Percentiles rank a stretch among this genome's conserved stretches.
Conservation (phyloP, 2,797 vertebrate genomes). For the Premnoplex brunnescens region DNA sequence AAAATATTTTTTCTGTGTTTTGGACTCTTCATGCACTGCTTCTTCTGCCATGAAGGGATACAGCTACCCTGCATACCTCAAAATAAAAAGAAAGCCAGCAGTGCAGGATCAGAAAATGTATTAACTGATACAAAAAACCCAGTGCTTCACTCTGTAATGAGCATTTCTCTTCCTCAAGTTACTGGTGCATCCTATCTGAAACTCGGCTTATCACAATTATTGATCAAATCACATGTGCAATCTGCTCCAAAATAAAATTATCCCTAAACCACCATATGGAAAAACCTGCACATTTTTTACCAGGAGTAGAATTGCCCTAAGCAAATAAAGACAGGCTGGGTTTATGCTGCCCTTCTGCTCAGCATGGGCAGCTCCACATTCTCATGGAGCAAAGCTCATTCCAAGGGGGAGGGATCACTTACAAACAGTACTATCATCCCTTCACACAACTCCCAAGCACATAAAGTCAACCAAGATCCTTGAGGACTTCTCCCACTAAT, state of each 20-base stretch:
- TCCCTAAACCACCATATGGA: neutral
- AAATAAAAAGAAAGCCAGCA: neutral
- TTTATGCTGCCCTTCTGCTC: neutral
- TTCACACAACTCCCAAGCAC: neutral
- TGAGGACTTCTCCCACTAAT: neutral
- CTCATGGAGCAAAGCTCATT: neutral
- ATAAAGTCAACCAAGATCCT: neutral
- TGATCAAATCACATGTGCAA: neutral
- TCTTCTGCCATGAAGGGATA: neutral
- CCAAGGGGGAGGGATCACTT: neutral
- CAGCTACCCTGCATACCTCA: neutral
- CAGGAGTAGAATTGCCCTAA: neutral
- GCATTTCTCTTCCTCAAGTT: neutral
- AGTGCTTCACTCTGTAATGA: neutral
- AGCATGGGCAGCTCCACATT: neutral
- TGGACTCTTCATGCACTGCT: neutral
- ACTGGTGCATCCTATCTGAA: neutral
- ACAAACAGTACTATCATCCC: neutral
- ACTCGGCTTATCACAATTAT: fast-evolving
- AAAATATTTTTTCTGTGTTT: neutral
- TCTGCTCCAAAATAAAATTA: neutral
- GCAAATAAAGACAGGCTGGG: neutral
- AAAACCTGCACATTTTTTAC: neutral
- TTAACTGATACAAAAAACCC: neutral
- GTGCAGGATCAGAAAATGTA: neutral